Percentiles rank a stretch among this genome's conserved stretches.
Evolutionary conservation across 2,888 invertebrate genomes (phyloP).

Genomic region (Lissonota sp.): DNA sequence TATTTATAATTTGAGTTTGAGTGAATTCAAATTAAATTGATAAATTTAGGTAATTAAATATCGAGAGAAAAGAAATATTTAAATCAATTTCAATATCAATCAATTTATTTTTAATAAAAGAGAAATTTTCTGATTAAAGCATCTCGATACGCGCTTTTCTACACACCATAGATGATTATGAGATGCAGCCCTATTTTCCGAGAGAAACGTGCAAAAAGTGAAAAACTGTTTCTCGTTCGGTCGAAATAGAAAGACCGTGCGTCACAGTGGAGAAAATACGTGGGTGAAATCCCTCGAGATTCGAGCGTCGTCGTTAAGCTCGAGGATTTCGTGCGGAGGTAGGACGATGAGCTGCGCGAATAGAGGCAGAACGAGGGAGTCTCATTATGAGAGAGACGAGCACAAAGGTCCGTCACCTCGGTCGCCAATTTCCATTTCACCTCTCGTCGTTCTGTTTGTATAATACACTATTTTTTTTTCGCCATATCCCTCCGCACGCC

Average conservation of each 20-base stretch:
- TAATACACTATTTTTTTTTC: constrained; percentile 9
- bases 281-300: constrained; percentile 26
- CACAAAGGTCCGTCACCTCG: constrained; percentile 46
- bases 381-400: constrained; percentile 59
- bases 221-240: constrained; percentile 80
- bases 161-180: too few species aligned
- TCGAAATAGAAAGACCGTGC: constrained; percentile 72
- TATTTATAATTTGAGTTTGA: too few species aligned
- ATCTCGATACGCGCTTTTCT: too few species aligned
- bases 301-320: constrained; percentile 34
- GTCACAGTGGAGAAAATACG: constrained; percentile 42
- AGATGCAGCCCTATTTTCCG: constrained; percentile 78
- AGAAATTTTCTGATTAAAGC: too few species aligned
- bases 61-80: too few species aligned
- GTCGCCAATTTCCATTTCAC: constrained; percentile 62
- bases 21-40: too few species aligned
- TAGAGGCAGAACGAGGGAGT: constrained; percentile 41
- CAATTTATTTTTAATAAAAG: too few species aligned
- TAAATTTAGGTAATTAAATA: too few species aligned
- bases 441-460: constrained; percentile 39
- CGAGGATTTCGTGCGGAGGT: constrained; percentile 25
- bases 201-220: constrained; percentile 80
- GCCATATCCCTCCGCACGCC: constrained; percentile 36
- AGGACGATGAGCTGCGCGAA: constrained; percentile 29
- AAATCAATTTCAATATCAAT: too few species aligned